phyloP scores from a whole-genome alignment of 1,140 invertebrate genomes.

The Amphibalanus amphitrite region DNA sequence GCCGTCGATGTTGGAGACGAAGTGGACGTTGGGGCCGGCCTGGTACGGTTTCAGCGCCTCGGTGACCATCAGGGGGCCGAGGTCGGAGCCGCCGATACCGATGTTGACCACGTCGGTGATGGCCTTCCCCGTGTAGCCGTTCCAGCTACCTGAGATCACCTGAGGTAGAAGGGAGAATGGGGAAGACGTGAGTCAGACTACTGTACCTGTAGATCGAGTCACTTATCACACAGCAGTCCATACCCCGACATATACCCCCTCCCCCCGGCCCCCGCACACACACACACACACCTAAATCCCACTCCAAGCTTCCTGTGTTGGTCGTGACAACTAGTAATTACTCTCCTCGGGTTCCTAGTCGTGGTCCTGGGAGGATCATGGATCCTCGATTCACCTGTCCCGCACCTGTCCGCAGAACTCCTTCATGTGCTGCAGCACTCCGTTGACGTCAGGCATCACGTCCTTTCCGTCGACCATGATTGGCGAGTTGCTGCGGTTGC shows the following conservation, averaged over 20 bases:
- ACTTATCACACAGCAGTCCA: background rate
- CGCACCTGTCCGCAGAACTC: slow-evolving; percentile 59
- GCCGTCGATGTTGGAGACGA: slow-evolving; percentile 98
- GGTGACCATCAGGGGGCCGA: slow-evolving; percentile 97
- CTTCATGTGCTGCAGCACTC: slow-evolving; percentile 87
- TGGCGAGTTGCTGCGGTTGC: slow-evolving; percentile 59
- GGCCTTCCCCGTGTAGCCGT: slow-evolving; percentile 78
- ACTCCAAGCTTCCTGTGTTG: no score
- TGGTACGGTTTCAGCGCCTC: slow-evolving; percentile 87
- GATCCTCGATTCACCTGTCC: no score
- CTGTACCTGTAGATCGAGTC: background rate
- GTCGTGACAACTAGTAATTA: no score
- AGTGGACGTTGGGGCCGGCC: slow-evolving; percentile 78
- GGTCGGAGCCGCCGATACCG: slow-evolving; percentile 97
- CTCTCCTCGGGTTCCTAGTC: no score
- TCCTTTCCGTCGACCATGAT: slow-evolving; percentile 78
- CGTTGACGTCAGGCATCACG: slow-evolving; percentile 85
- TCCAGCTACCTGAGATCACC: slow-evolving; percentile 53
- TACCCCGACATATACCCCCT: slow-evolving; percentile 10
- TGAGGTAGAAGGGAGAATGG: no score
- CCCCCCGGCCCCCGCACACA: no score
- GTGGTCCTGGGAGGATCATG: no score
- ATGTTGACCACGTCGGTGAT: slow-evolving; percentile 99
- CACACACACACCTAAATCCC: slow-evolving; percentile 5
- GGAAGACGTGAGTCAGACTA: slow-evolving; percentile 4